Conservation (phyloP, 2,888 invertebrate species). For the Auanema freiburgensis region DNA sequence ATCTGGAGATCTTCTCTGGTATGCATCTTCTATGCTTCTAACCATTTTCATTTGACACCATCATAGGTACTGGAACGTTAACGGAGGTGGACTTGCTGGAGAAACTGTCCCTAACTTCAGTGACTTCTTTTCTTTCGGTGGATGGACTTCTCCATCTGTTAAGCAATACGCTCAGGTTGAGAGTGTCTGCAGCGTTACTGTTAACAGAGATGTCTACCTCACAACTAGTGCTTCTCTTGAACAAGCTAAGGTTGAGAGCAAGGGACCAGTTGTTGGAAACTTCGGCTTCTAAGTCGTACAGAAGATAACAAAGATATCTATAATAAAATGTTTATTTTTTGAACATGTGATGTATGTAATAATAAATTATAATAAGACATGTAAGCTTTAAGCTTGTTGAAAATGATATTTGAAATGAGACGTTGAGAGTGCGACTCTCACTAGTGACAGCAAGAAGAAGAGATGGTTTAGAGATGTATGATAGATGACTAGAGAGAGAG, state of each 20-base stretch:
- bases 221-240: background rate
- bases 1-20: conserved; percentile 32
- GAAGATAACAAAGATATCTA: no score
- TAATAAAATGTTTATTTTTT: no score
- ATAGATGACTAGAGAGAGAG: no score
- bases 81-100: conserved; percentile 35
- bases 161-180: conserved; percentile 48
- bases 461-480: no score
- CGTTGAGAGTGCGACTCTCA: no score
- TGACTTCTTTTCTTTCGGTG: conserved; percentile 45
- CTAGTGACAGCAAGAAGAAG: no score
- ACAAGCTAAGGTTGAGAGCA: conserved; percentile 8
- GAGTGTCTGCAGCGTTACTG: conserved; percentile 30
- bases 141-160: conserved; percentile 36
- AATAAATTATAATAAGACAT: no score
- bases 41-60: no score
- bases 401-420: no score
- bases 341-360: no score
- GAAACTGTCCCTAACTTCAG: conserved; percentile 37
- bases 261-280: conserved; percentile 17
- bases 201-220: conserved; percentile 18
- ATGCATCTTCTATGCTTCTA: no score
- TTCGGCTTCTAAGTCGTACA: conserved; percentile 15
- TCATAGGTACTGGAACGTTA: conserved; percentile 45
- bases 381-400: no score